Conservation (phyloP, 2,797 vertebrate species). For the Caiman crocodilus region DNA sequence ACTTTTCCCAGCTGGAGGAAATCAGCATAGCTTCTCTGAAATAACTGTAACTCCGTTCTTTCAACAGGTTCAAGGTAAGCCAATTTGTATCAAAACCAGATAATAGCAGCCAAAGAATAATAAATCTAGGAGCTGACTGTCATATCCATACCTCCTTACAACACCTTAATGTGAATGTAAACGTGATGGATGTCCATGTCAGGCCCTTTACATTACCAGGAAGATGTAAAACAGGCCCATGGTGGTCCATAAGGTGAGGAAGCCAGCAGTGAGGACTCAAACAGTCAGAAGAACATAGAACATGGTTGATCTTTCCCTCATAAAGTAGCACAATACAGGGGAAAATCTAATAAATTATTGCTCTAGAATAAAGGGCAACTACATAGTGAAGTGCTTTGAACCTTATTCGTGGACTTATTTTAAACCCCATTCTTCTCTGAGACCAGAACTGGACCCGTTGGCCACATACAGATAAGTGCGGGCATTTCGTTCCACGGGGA, state of each 20-base stretch:
- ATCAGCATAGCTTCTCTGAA: neutral
- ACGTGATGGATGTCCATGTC: neutral
- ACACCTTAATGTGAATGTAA: neutral
- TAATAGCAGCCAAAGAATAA: neutral
- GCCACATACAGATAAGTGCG: neutral
- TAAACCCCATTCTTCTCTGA: neutral
- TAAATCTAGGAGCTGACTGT: neutral
- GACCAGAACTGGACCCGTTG: accelerated
- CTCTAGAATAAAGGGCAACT: neutral
- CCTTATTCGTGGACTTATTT: neutral
- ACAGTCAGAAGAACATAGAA: neutral
- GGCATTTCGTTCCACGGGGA: too few species aligned
- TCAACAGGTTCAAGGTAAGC: neutral
- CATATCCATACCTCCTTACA: neutral
- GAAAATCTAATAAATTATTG: neutral
- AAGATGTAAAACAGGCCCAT: neutral
- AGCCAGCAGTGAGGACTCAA: neutral
- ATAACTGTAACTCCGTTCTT: accelerated
- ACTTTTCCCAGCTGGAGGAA: neutral
- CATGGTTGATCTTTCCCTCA: neutral
- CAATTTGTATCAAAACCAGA: neutral
- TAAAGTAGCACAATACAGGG: neutral
- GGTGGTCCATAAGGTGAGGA: accelerated
- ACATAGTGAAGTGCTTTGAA: neutral
- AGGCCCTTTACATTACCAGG: neutral